A percentile compares a stretch with the other conserved stretches of the same genome.
Evolutionary conservation across 2,888 invertebrate genomes (phyloP).

Genomic region (Pandemis cinnamomeana): DNA sequence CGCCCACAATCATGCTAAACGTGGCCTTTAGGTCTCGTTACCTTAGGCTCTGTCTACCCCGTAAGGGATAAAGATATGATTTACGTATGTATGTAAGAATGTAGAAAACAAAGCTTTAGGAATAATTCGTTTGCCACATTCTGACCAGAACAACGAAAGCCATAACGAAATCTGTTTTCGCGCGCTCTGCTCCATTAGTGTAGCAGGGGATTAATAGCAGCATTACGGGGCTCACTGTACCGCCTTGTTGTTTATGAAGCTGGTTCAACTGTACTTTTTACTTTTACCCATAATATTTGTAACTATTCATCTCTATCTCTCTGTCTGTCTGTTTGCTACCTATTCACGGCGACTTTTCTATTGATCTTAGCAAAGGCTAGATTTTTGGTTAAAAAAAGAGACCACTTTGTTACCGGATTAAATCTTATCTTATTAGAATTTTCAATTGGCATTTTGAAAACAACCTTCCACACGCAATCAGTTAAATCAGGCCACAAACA

Average conservation of each 20-base stretch:
- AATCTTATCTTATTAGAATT: background rate
- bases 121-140: background rate
- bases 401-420: no score
- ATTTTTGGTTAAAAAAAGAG: no score
- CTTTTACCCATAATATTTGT: no score
- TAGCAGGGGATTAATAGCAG: conserved; percentile 71
- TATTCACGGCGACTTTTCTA: no score
- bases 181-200: conserved; percentile 73
- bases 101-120: background rate
- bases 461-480: background rate
- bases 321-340: no score
- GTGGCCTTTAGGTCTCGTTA: no score
- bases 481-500: background rate
- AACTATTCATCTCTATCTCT: no score
- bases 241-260: background rate
- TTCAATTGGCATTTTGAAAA: background rate
- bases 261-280: background rate
- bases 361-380: no score
- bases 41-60: no score
- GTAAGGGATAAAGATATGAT: no score
- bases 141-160: background rate
- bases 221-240: conserved; percentile 42
- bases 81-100: background rate
- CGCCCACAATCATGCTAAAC: no score
- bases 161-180: conserved; percentile 38